A percentile compares a stretch with the other conserved stretches of the same genome.
phyloP scores from a whole-genome alignment of 2,113 vertebrate genomes.

The Trachemys scripta region DNA sequence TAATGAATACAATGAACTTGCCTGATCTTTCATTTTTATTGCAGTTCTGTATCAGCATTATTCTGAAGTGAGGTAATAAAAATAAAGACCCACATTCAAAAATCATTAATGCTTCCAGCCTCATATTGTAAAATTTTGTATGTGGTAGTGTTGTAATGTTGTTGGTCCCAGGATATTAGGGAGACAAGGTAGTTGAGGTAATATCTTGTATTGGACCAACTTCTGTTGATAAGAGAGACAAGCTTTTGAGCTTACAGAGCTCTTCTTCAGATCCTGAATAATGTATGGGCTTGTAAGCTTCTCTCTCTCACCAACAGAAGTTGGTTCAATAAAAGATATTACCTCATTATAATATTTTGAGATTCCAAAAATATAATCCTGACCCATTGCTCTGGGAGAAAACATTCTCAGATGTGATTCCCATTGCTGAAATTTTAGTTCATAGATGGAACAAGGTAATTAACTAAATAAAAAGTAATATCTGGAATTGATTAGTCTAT shows the following conservation, averaged over 20 bases:
- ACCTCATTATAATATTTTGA: fast-evolving
- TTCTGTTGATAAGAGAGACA: not conserved
- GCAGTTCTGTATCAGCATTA: slow-evolving; percentile 2
- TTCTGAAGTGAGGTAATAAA: not conserved
- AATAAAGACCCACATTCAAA: not conserved
- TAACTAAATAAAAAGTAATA: not conserved
- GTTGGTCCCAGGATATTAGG: not conserved
- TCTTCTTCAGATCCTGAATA: not conserved
- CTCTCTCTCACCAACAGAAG: not conserved
- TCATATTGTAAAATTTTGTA: fast-evolving
- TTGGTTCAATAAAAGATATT: not conserved
- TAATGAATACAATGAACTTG: not conserved
- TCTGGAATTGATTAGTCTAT: not conserved
- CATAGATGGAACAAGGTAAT: not conserved
- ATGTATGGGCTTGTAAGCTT: not conserved
- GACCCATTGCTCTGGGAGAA: not conserved
- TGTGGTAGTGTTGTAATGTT: not conserved
- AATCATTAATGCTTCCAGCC: not conserved
- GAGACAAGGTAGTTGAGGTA: not conserved
- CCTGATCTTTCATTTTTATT: slow-evolving; percentile 28
- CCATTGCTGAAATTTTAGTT: not conserved
- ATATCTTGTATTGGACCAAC: not conserved
- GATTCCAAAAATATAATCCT: not conserved
- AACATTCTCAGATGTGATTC: not conserved
- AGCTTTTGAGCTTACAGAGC: not conserved